phyloP scores from a whole-genome alignment of 2,113 vertebrate species.

The Syngnathus floridae region DNA sequence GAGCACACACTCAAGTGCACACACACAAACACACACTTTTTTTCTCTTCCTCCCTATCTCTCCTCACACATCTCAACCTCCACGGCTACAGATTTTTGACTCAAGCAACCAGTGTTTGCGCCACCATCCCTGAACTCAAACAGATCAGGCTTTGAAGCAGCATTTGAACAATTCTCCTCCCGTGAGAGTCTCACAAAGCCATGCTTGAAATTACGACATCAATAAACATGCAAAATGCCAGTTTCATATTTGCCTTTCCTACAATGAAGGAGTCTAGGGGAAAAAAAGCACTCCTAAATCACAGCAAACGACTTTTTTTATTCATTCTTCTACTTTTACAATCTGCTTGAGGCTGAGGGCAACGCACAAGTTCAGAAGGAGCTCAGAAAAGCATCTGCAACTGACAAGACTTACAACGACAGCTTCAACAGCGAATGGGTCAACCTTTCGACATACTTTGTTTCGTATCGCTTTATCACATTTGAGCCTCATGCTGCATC shows the following conservation, averaged over 20 bases:
- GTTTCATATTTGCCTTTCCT: background rate
- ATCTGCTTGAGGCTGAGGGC: background rate
- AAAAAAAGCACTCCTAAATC: background rate
- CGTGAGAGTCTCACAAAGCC: background rate
- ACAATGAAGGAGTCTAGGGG: too few relatives aligned
- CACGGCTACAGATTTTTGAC: conserved; percentile 29
- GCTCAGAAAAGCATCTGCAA: background rate
- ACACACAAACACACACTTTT: background rate
- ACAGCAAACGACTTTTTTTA: background rate
- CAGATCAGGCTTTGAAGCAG: background rate
- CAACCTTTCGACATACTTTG: background rate
- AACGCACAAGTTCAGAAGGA: background rate
- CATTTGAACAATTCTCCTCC: background rate
- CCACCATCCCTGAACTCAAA: conserved; percentile 26
- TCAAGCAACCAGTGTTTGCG: conserved; percentile 19
- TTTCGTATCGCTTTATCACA: background rate
- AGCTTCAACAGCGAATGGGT: background rate
- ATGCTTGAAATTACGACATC: background rate
- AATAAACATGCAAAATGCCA: background rate
- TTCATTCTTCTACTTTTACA: conserved; percentile 4
- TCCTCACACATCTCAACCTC: conserved; percentile 17
- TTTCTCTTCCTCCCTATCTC: background rate
- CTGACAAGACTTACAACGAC: background rate
- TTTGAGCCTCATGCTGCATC: background rate
- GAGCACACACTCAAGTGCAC: conserved; percentile 7